These are phyloP conservation scores for Drusus annulatus DNA, from an alignment of 1,140 invertebrate genomes.

Conservation along the genomic window DNA sequence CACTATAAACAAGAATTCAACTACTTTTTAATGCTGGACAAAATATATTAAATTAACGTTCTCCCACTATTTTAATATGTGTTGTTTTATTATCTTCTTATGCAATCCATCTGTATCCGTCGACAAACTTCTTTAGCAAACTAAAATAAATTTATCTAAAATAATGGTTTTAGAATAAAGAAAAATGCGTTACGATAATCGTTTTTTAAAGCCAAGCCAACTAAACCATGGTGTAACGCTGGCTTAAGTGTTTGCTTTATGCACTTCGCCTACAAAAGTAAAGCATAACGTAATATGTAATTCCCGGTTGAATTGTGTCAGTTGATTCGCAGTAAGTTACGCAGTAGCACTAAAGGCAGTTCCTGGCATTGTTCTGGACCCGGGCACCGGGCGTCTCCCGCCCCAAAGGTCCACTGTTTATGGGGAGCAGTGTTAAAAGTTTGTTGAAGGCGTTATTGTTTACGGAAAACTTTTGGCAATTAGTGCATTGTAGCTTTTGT, in stretches of 20 bases:
- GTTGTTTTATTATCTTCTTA: too few species aligned
- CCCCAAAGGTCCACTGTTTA: neutral
- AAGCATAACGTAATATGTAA: neutral
- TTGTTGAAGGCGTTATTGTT: slow-evolving; percentile 48
- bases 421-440: slow-evolving; percentile 17
- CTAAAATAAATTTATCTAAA: too few species aligned
- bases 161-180: too few species aligned
- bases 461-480: slow-evolving; percentile 50
- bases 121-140: too few species aligned
- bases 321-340: slow-evolving; percentile 5
- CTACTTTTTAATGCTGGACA: too few species aligned
- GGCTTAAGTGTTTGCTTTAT: neutral
- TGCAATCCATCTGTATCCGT: too few species aligned
- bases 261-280: neutral
- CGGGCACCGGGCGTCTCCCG: neutral
- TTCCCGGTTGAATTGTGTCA: neutral
- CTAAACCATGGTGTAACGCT: neutral
- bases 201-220: neutral
- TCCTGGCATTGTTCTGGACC: slow-evolving; percentile 17
- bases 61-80: too few species aligned
- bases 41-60: too few species aligned
- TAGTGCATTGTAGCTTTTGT: slow-evolving; percentile 50
- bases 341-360: slow-evolving; percentile 3
- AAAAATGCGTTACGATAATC: too few species aligned
- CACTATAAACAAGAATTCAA: too few species aligned